These are phyloP conservation scores for Phycodurus eques DNA, from an alignment of 2,113 vertebrate genomes.

Conservation along the genomic window DNA sequence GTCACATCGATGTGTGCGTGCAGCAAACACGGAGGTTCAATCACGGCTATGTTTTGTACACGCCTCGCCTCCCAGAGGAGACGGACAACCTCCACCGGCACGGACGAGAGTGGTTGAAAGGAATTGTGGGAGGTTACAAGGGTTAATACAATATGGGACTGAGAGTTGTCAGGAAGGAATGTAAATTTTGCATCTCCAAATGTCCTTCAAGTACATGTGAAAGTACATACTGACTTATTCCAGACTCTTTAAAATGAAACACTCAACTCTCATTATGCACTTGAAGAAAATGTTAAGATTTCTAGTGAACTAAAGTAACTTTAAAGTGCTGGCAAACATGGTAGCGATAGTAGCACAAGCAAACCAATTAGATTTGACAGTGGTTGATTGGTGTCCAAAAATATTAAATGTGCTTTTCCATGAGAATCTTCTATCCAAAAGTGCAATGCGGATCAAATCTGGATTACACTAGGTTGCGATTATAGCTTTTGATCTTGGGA, in stretches of 20 bases:
- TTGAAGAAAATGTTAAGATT: background rate
- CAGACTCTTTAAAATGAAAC: background rate
- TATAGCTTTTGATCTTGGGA: too few species aligned
- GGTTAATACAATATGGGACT: slow-evolving; percentile 58
- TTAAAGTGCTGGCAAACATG: too few species aligned
- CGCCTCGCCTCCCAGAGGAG: slow-evolving; percentile 3
- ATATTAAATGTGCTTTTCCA: too few species aligned
- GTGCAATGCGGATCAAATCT: too few species aligned
- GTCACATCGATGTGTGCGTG: slow-evolving; percentile 9
- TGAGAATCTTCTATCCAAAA: too few species aligned
- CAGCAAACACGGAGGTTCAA: slow-evolving; percentile 8
- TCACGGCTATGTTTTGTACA: background rate
- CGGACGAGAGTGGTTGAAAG: slow-evolving; percentile 17
- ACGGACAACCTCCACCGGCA: slow-evolving; percentile 17
- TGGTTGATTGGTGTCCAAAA: too few species aligned
- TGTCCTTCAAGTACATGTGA: slow-evolving; percentile 19
- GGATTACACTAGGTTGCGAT: too few species aligned
- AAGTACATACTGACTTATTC: background rate
- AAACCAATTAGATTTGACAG: too few species aligned
- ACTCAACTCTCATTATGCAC: background rate
- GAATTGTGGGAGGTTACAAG: slow-evolving; percentile 24
- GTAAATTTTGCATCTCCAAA: slow-evolving; percentile 34
- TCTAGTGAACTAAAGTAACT: too few species aligned
- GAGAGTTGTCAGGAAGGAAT: slow-evolving; percentile 40
- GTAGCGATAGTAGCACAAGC: too few species aligned